A percentile compares a stretch with the other conserved stretches of the same genome.
These are phyloP conservation scores for Pelmatolapia mariae DNA, from an alignment of 2,113 vertebrate species.

Conservation along the genomic window DNA sequence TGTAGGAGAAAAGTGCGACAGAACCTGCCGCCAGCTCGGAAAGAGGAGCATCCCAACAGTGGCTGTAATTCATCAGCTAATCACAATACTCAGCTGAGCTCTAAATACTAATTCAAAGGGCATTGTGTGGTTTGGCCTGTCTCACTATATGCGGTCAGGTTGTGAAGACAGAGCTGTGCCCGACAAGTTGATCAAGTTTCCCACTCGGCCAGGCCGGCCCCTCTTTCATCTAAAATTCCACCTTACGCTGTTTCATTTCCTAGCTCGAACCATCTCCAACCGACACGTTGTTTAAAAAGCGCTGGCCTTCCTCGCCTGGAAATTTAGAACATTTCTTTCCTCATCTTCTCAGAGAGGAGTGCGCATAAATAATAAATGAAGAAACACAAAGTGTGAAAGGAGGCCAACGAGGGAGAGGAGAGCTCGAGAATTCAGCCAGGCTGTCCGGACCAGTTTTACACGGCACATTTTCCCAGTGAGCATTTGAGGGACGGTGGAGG, in stretches of 20 bases:
- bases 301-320: not conserved
- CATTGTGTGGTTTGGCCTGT: not conserved
- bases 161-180: not conserved
- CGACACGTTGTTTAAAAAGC: not conserved
- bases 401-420: not conserved
- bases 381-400: slow-evolving; percentile 1
- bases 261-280: not conserved
- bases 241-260: not conserved
- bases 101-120: not conserved
- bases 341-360: slow-evolving; percentile 6
- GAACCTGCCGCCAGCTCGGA: not conserved
- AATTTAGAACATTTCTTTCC: not conserved
- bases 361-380: slow-evolving; percentile 51
- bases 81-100: not conserved
- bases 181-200: not conserved
- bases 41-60: not conserved
- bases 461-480: not conserved
- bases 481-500: not conserved
- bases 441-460: slow-evolving; percentile 24
- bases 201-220: not conserved
- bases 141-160: not conserved
- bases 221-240: not conserved
- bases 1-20: not conserved
- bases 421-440: not conserved
- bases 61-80: not conserved